These are phyloP conservation scores for Menidia menidia DNA, from an alignment of 2,797 vertebrate genomes.

Conservation along the genomic window DNA sequence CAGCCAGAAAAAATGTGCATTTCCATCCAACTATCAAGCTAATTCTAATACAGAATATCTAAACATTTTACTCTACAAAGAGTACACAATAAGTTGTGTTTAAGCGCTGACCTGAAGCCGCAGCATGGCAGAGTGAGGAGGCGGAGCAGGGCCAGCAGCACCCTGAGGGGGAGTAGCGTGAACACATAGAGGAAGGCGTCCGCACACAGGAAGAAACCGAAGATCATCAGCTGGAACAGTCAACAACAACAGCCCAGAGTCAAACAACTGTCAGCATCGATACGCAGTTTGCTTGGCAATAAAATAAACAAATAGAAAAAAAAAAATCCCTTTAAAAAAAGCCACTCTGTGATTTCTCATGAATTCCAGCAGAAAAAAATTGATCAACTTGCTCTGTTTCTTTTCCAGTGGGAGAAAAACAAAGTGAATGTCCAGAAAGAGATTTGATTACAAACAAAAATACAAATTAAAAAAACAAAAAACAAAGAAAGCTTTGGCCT, in stretches of 20 bases:
- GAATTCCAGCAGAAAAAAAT: background rate
- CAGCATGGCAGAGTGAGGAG: slow-evolving; percentile 94
- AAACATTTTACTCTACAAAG: background rate
- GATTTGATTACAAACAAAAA: background rate
- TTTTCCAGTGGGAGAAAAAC: background rate
- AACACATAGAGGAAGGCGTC: slow-evolving; percentile 98
- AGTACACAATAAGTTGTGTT: background rate
- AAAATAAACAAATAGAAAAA: no score
- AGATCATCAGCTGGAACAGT: slow-evolving; percentile 91
- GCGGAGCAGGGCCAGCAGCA: slow-evolving; percentile 90
- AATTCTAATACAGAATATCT: no score
- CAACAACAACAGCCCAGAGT: slow-evolving; percentile 23
- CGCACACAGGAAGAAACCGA: slow-evolving; percentile 96
- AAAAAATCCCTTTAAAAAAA: background rate
- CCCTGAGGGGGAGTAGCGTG: slow-evolving; percentile 94
- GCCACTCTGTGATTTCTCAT: background rate
- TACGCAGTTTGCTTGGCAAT: background rate
- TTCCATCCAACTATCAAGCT: background rate
- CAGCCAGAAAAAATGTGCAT: background rate
- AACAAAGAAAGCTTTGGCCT: background rate
- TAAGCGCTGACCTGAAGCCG: slow-evolving; percentile 88
- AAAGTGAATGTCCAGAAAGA: background rate
- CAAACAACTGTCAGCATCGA: background rate
- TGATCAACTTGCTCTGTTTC: background rate
- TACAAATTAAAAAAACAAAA: background rate